phyloP scores from a whole-genome alignment of 2,888 invertebrate genomes.

The Sisyra nigra region DNA sequence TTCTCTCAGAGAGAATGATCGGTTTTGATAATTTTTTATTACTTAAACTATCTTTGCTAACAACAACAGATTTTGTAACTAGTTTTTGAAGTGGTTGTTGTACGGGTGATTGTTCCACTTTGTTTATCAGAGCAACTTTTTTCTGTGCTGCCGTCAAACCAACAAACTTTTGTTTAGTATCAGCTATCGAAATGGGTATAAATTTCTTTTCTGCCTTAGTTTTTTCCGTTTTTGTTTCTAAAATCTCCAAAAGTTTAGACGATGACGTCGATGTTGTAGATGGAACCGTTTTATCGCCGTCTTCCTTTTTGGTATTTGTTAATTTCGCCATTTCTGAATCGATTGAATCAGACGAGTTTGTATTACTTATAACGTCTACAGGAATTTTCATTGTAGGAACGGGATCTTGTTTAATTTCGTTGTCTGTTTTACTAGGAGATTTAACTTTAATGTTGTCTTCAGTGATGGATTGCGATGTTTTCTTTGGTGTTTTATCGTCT shows the following conservation, averaged over 20 bases:
- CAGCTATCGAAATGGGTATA: not conserved
- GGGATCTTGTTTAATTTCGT: constrained; percentile 26
- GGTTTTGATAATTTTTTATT: constrained; percentile 17
- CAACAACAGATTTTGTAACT: constrained; percentile 12
- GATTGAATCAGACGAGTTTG: constrained; percentile 15
- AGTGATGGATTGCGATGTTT: constrained; percentile 3
- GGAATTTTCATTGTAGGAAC: constrained; percentile 24
- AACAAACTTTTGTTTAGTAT: constrained; percentile 1
- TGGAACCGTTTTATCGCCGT: constrained; percentile 13
- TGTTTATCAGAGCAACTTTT: constrained; percentile 4
- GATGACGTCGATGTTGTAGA: constrained; percentile 28
- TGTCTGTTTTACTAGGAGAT: constrained; percentile 17
- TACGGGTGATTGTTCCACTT: constrained; percentile 4
- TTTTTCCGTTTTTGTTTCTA: constrained; percentile 30
- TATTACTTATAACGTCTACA: constrained; percentile 7
- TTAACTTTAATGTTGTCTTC: constrained; percentile 6
- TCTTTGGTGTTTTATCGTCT: not conserved
- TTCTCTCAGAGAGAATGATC: constrained; percentile 24
- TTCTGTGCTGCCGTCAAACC: constrained; percentile 3
- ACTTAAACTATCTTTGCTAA: constrained; percentile 6
- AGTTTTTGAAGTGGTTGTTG: constrained; percentile 13
- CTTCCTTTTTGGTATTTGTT: constrained; percentile 13
- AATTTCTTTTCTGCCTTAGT: constrained; percentile 10
- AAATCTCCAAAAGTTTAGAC: constrained; percentile 38
- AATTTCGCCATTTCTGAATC: constrained; percentile 17